These are phyloP conservation scores for Drosophila willistoni DNA, from an alignment of 1,140 invertebrate genomes.

Conservation along the genomic window DNA sequence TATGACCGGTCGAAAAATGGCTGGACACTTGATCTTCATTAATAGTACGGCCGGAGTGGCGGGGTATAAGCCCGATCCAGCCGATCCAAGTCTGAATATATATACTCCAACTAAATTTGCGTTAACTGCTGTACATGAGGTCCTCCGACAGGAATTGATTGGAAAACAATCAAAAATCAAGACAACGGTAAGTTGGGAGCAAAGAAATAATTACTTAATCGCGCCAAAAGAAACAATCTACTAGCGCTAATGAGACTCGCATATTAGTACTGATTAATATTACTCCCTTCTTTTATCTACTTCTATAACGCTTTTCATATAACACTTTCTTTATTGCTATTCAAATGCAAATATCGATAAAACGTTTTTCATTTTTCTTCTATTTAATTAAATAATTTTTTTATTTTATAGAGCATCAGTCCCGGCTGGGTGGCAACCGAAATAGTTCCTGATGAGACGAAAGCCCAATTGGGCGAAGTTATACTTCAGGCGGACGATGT, in stretches of 20 bases:
- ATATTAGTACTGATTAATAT: no score
- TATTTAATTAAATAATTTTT: background rate
- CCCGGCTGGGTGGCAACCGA: conserved; percentile 86
- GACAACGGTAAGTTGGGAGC: conserved; percentile 85
- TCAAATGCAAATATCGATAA: background rate
- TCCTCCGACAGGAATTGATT: conserved; percentile 87
- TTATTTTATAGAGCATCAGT: conserved; percentile 84
- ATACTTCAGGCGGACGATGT: conserved; percentile 84
- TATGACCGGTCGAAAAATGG: conserved; percentile 86
- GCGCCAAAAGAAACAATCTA: no score
- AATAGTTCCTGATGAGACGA: conserved; percentile 82
- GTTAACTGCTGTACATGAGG: conserved; percentile 87
- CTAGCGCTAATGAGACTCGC: no score
- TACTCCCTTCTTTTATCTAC: no score
- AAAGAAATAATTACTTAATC: no score
- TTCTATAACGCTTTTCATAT: no score
- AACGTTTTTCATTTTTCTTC: background rate
- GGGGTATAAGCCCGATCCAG: conserved; percentile 72
- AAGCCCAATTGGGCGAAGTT: conserved; percentile 59
- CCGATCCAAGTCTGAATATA: conserved; percentile 83
- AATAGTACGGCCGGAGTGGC: conserved; percentile 86
- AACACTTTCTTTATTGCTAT: no score
- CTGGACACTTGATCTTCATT: conserved; percentile 89
- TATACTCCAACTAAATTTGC: conserved; percentile 89
- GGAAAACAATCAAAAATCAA: conserved; percentile 86